These are phyloP conservation scores for Platypus cylindrus DNA, from an alignment of 2,888 invertebrate genomes.

Conservation along the genomic window DNA sequence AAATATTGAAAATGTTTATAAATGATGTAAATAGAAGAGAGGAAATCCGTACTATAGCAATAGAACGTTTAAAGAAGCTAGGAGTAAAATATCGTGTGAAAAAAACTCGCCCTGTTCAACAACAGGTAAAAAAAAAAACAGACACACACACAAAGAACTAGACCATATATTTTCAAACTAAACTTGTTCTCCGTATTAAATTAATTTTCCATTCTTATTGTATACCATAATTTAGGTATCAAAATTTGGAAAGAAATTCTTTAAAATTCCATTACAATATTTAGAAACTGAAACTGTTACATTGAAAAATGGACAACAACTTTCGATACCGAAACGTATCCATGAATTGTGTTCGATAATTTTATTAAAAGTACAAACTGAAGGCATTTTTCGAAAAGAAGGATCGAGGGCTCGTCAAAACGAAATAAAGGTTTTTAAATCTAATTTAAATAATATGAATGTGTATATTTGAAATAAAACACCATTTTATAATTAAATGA, in stretches of 20 bases:
- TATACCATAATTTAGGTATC: conserved; percentile 21
- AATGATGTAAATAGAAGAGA: conserved; percentile 43
- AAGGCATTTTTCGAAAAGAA: conserved; percentile 81
- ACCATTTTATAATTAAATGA: too few relatives aligned
- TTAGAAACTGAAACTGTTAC: conserved; percentile 44
- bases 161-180: too few relatives aligned
- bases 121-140: conserved; percentile 35
- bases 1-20: conserved; percentile 40
- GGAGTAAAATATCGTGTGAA: conserved; percentile 61
- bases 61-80: conserved; percentile 52
- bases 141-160: too few relatives aligned
- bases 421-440: conserved; percentile 53
- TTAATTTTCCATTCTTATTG: too few relatives aligned
- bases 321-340: conserved; percentile 60
- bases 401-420: conserved; percentile 73
- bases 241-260: conserved; percentile 35
- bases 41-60: conserved; percentile 43
- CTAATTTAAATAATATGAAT: background rate
- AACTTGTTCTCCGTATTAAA: too few relatives aligned
- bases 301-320: conserved; percentile 53
- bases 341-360: conserved; percentile 59
- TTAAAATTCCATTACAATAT: conserved; percentile 40
- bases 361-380: conserved; percentile 54
- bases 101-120: conserved; percentile 46
- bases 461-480: too few relatives aligned